Conservation (phyloP, 2,797 vertebrate genomes). For the Gouania willdenowi region DNA sequence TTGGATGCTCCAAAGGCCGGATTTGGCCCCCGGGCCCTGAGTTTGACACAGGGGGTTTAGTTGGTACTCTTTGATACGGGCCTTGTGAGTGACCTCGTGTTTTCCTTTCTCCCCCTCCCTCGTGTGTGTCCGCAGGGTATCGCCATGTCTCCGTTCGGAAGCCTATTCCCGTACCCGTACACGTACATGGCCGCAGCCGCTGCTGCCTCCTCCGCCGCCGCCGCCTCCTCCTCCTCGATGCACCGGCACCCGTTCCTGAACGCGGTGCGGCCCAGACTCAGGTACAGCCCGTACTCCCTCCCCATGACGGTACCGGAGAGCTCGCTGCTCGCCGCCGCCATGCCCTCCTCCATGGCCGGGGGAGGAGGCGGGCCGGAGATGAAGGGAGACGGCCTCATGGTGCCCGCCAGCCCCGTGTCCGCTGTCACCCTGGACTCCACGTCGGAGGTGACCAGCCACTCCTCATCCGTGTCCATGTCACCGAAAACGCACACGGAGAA, state of each 20-base stretch:
- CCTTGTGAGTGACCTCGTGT: slow-evolving; percentile 3
- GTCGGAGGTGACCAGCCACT: slow-evolving; percentile 90
- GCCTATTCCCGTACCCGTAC: slow-evolving; percentile 94
- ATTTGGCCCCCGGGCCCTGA: too few relatives aligned
- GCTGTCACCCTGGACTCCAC: slow-evolving; percentile 85
- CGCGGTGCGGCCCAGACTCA: slow-evolving; percentile 87
- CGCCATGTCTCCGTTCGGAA: slow-evolving; percentile 94
- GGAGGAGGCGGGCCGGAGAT: slow-evolving; percentile 70
- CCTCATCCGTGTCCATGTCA: slow-evolving; percentile 86
- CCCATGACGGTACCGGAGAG: slow-evolving; percentile 86
- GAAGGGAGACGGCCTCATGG: slow-evolving; percentile 76
- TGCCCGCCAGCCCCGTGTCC: slow-evolving; percentile 79
- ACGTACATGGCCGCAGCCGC: slow-evolving; percentile 96
- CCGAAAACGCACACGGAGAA: slow-evolving; percentile 88
- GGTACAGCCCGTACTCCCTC: slow-evolving; percentile 94
- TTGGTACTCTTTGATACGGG: background rate
- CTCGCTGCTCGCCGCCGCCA: slow-evolving; percentile 82
- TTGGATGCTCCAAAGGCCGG: too few relatives aligned
- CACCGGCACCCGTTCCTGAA: slow-evolving; percentile 93
- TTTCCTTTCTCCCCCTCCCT: slow-evolving; percentile 19
- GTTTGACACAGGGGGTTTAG: too few relatives aligned
- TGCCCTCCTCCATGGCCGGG: slow-evolving; percentile 76
- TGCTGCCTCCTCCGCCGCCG: slow-evolving; percentile 84
- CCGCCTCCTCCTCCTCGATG: slow-evolving; percentile 83
- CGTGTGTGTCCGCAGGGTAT: slow-evolving; percentile 87